Conservation (phyloP, 2,797 vertebrate species). For the Cryptoblepharus egeriae region DNA sequence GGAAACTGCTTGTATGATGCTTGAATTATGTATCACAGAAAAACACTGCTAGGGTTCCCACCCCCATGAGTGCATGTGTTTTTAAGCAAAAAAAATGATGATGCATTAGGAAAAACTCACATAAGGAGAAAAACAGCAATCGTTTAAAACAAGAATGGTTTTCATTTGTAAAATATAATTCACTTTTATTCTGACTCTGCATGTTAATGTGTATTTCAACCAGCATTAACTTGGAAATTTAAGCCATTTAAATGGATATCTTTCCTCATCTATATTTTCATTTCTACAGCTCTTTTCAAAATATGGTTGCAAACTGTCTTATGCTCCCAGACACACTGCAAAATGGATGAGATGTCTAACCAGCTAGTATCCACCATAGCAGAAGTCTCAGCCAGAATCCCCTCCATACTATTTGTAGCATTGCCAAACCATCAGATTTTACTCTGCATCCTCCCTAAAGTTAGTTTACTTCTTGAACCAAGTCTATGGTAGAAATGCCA, state of each 20-base stretch:
- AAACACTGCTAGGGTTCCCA: background rate
- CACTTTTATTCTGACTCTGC: background rate
- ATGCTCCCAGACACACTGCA: background rate
- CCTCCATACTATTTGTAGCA: background rate
- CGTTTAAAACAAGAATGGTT: background rate
- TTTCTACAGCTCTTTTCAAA: background rate
- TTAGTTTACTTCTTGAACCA: no score
- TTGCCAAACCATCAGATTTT: background rate
- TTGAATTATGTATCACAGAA: background rate
- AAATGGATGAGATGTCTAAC: background rate
- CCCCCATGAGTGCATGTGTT: background rate
- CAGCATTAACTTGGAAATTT: background rate
- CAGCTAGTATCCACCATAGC: background rate
- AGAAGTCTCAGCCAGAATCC: background rate
- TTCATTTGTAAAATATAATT: slow-evolving; percentile 19
- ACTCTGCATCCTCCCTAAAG: no score
- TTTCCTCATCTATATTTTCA: background rate
- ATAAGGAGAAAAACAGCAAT: background rate
- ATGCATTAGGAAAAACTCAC: background rate
- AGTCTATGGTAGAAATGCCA: no score
- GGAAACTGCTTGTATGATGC: background rate
- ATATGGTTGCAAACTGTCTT: background rate
- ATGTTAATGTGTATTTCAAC: background rate
- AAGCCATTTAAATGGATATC: background rate
- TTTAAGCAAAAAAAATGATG: background rate